Evolutionary conservation across 1,140 invertebrate species (phyloP), one percentile per base, ranked within the genome.

Genomic region (Microvelia longipes): DNA sequence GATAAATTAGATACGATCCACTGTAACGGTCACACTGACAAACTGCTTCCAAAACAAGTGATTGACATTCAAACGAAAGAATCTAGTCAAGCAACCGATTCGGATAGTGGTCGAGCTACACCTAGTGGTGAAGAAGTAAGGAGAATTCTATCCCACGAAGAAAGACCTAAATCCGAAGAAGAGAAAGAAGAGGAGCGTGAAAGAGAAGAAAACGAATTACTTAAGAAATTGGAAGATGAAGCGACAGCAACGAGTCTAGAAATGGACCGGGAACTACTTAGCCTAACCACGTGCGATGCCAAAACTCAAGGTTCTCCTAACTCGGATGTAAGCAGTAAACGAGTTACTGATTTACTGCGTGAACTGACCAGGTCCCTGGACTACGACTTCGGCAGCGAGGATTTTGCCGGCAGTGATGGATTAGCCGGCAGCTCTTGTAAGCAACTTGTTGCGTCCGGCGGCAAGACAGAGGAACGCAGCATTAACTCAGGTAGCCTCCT

Each of bases 381-480:
- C 66, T 60, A 69, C 5, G 74, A 74, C 67, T 74, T 74, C 65
- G 73, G 72, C 29, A 28, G 30, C 2, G 25, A 64, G 28, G n/a
- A n/a, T n/a, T n/a, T n/a, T n/a, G 27, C 28, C 13, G 30, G 68
- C 19, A 25, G 62, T 65, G 68, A 66, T 25, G 13, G 64, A 61
- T n/a, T 14, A 35, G 60, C 68, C 25, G 30, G 25, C 50, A 14
- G 28, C 64, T n/a, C 14, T 69, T 28, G 68, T 63, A n/a, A 61
- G 60, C 35, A 26, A 69, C 69, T 69, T 69, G 29, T 66, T 30
- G 19, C 62, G 28, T 19, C 64, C 24, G 63, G 70, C 61, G 65
- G 69, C 79, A 79, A 85, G 82, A 83, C 82, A 83, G 80, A 80
- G 79, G 72, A 79, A 79, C 79, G 82, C 72, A 79, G 81, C 77